Percentiles rank a stretch among this genome's conserved stretches.
These are phyloP conservation scores for Phorcus lineatus DNA, from an alignment of 2,888 invertebrate genomes.

Conservation along the genomic window DNA sequence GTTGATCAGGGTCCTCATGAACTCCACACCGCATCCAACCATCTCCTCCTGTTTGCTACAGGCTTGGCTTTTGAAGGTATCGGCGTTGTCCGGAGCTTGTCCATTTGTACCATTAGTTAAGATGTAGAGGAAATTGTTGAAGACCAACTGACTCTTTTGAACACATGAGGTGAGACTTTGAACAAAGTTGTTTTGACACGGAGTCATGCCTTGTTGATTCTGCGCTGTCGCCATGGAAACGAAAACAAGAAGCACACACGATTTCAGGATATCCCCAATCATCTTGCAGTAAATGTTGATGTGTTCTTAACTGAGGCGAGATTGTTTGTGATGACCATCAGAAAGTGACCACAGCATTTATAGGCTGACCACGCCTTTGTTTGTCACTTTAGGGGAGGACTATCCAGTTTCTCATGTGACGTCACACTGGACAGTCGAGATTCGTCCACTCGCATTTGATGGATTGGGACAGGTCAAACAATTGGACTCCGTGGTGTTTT, in stretches of 20 bases:
- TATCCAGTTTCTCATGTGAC: too few relatives aligned
- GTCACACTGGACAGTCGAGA: too few relatives aligned
- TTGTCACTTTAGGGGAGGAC: too few relatives aligned
- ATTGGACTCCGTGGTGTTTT: too few relatives aligned
- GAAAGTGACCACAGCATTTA: too few relatives aligned
- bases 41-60: constrained; percentile 26
- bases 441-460: too few relatives aligned
- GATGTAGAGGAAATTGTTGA: constrained; percentile 40
- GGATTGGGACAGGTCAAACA: too few relatives aligned
- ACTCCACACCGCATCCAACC: neutral
- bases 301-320: too few relatives aligned
- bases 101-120: constrained; percentile 36
- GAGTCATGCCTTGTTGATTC: constrained; percentile 25
- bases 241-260: neutral
- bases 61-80: constrained; percentile 32
- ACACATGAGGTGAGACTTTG: constrained; percentile 22
- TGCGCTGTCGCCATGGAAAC: constrained; percentile 5
- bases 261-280: constrained; percentile 13
- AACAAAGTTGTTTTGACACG: constrained; percentile 22
- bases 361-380: too few relatives aligned
- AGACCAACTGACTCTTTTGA: constrained; percentile 12
- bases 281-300: neutral
- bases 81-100: constrained; percentile 26
- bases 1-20: constrained; percentile 17
- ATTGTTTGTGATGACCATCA: too few relatives aligned